phyloP scores from a whole-genome alignment of 2,888 invertebrate species.

The Limenitis camilla region DNA sequence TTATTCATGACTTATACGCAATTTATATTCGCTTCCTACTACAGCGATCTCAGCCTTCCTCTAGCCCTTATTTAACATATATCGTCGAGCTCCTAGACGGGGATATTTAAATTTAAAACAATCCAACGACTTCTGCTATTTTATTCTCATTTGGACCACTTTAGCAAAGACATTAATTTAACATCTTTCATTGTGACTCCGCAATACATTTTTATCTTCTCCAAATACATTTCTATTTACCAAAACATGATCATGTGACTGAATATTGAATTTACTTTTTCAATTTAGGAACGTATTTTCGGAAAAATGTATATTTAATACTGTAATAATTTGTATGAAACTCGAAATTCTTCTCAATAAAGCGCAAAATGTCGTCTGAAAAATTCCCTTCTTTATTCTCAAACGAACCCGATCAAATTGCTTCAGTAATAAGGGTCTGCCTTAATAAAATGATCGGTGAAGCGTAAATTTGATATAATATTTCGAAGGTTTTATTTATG shows the following conservation, averaged over 20 bases:
- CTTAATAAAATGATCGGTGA: constrained; percentile 41
- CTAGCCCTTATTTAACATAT: constrained; percentile 41
- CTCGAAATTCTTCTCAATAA: constrained; percentile 48
- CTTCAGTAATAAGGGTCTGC: constrained; percentile 55
- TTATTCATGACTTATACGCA: constrained; percentile 57
- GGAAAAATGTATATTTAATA: constrained; percentile 24
- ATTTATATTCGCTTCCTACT: constrained; percentile 65
- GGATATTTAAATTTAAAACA: constrained; percentile 46
- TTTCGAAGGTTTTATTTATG: constrained; percentile 25
- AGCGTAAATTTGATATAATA: constrained; percentile 29
- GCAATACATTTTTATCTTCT: constrained; percentile 5
- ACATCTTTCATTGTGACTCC: constrained; percentile 14
- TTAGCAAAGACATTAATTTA: constrained; percentile 14
- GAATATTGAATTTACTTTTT: not conserved
- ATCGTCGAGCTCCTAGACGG: constrained; percentile 30
- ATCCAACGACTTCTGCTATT: constrained; percentile 25
- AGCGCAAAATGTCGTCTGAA: constrained; percentile 51
- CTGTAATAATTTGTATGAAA: constrained; percentile 33
- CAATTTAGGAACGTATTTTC: not conserved
- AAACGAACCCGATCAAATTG: constrained; percentile 53
- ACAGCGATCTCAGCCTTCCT: constrained; percentile 44
- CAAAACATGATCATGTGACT: not conserved
- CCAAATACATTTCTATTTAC: constrained; percentile 2
- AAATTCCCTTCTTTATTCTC: constrained; percentile 55
- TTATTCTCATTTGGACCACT: constrained; percentile 20